Base-by-base conservation (phyloP, 2,888 invertebrate genomes). In the Halictus quadricinctus region DNA sequence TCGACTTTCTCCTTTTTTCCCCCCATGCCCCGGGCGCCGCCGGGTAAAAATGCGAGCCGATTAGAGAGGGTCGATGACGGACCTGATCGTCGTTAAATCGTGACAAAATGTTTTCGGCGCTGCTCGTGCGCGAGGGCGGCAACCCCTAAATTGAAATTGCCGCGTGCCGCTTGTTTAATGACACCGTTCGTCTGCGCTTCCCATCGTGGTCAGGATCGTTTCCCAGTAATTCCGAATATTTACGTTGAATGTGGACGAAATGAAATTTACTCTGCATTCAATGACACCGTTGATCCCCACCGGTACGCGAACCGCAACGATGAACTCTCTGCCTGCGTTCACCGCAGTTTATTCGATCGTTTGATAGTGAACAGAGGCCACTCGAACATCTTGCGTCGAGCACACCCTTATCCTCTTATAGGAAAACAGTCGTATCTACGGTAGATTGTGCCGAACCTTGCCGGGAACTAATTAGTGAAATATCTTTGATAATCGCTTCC, bases 181-280 rank as follows among this genome's bases (percentile, higher is more conserved):
- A 80, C 43, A 18, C 74, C 29, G 50, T 21, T 46, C 64, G 70
- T 46, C 29, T 46, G 36, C 29, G 74, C 73, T 36, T 48, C 36
- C 73, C 36, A 41, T 29, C 69, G 48, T 29, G 54, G 10, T 36
- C 13, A 10, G 36, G 41, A 75, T 48, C 46, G 72, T 83, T 72
- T 46, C 60, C 12, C 64, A 46, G 81, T 58, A 76, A 83, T 81
- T 83, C 66, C 76, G 72, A 72, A 66, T 83, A 83, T 81, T 76
- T 73, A 76, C 66, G 50, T 48, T 54, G 74, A 43, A 69, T 74
- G 50, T 41, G 25, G 21, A 13, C 60, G 75, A 76, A 81, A 81
- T 80, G 81, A 80, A 83, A 83, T 83, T 83, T 83, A 80, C 80
- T 64, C 41, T 80, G 36, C n/a, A 54, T 10, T 13, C 66, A 73